Base-by-base conservation (phyloP, 1,140 invertebrate species). In the Scaptomyza hsui region DNA sequence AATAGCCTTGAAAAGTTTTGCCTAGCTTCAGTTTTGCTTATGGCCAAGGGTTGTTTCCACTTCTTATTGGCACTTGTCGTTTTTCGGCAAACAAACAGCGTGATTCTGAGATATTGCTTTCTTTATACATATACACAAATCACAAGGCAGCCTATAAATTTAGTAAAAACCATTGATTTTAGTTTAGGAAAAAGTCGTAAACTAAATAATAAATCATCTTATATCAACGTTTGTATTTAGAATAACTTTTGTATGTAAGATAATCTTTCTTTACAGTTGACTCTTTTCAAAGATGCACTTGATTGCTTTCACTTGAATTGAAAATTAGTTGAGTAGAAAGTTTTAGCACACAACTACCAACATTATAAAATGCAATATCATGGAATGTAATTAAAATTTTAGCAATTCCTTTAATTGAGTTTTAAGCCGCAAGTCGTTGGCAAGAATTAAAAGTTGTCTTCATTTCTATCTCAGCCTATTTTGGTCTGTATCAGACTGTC, bases 351-450 rank as follows among this genome's bases (percentile, higher is more conserved):
- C 64, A 82, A 60, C 71, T 75, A 61, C n/a, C n/a, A n/a, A n/a
- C n/a, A 59, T 26, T 18, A 53, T 49, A 61, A 57, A 75, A 61
- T 45, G 44, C 55, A 74, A 70, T 21, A 44, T 65, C 65, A 69
- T 65, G 65, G 61, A 78, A 88, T 78, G 71, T 88, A 88, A 86
- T 86, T 86, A 88, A 82, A 86, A 88, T 88, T 80, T 72, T 69
- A 56, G 65, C 81, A 86, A 81, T 86, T 88, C 74, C 62, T 86
- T 86, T 86, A 86, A 86, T 86, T 86, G 81, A 78, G 77, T 86
- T 86, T 86, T 85, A 86, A 86, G 81, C 81, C 81, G 49, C 73
- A 77, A 77, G 72, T 86, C 77, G 65, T 68, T 63, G 70, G 37
- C 53, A 52, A 15, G 74, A 85, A 77, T 86, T 77, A 69, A 86